Evolutionary conservation across 2,888 invertebrate species (phyloP).

Genomic region (Lasioglossum leucozonium): DNA sequence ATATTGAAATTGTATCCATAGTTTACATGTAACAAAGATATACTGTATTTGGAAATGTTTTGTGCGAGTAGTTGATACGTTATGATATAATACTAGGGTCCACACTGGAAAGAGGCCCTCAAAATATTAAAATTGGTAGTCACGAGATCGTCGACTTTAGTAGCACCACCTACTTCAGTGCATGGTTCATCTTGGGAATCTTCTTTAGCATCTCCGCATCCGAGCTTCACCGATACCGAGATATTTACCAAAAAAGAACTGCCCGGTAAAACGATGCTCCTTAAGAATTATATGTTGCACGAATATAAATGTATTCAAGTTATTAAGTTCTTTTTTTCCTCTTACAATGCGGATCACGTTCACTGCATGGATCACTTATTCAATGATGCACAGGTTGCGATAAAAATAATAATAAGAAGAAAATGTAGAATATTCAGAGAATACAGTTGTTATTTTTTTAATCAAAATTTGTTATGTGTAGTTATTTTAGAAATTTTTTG

Average conservation of each 20-base stretch:
- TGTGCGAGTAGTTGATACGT: conserved; percentile 15
- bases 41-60: conserved; percentile 3
- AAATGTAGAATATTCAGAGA: conserved; percentile 50
- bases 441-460: conserved; percentile 67
- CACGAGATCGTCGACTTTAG: conserved; percentile 96
- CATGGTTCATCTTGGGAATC: conserved; percentile 86
- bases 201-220: conserved; percentile 88
- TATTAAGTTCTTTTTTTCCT: conserved; percentile 67
- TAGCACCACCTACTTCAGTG: conserved; percentile 91
- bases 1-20: not conserved
- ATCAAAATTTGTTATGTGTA: conserved; percentile 49
- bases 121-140: conserved; percentile 98
- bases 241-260: conserved; percentile 93
- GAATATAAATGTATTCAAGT: conserved; percentile 37
- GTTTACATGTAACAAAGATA: not conserved
- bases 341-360: conserved; percentile 74
- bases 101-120: conserved; percentile 97
- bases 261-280: conserved; percentile 85
- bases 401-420: conserved; percentile 79
- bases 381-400: conserved; percentile 78
- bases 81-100: conserved; percentile 86
- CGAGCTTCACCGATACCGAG: conserved; percentile 93
- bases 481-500: conserved; percentile 13
- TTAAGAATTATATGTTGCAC: conserved; percentile 38
- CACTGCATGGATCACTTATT: conserved; percentile 73